phyloP scores from a whole-genome alignment of 2,888 invertebrate species.

The Conomelus anceps region DNA sequence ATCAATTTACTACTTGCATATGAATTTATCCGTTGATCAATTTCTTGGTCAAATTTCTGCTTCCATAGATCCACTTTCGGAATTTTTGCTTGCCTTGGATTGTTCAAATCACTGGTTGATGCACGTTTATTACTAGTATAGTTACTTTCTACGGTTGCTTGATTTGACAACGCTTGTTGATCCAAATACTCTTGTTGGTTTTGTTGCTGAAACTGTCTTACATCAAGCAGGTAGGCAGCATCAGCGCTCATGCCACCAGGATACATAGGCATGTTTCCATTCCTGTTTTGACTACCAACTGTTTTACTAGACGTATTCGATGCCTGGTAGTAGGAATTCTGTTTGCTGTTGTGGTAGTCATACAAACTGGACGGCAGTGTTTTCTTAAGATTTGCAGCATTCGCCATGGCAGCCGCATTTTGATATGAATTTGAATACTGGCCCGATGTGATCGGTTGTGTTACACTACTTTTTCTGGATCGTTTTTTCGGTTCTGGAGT shows the following conservation, averaged over 20 bases:
- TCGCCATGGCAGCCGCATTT: background rate
- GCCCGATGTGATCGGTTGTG: slow-evolving; percentile 32
- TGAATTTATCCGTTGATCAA: slow-evolving; percentile 48
- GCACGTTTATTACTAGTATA: slow-evolving; percentile 12
- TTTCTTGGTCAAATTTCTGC: slow-evolving; percentile 49
- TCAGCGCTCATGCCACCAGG: background rate
- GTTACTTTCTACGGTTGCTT: background rate
- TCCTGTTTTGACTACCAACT: background rate
- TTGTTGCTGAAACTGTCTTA: background rate
- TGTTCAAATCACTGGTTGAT: slow-evolving; percentile 34
- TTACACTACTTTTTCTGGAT: background rate
- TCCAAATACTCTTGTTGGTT: background rate
- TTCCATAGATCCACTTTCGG: slow-evolving; percentile 49
- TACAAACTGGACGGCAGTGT: background rate
- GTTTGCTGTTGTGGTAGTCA: background rate
- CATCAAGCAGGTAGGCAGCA: background rate
- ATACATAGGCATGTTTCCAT: background rate
- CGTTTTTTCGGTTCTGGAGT: slow-evolving; percentile 10
- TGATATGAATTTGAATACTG: background rate
- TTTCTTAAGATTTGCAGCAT: background rate
- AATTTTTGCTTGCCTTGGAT: slow-evolving; percentile 44
- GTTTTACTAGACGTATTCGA: background rate
- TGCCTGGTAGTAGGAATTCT: background rate
- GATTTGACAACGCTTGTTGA: background rate
- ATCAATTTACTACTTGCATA: slow-evolving; percentile 37